Percentiles rank a stretch among this genome's conserved stretches.
Conservation (phyloP, 2,113 vertebrate species). For the Micromys minutus region DNA sequence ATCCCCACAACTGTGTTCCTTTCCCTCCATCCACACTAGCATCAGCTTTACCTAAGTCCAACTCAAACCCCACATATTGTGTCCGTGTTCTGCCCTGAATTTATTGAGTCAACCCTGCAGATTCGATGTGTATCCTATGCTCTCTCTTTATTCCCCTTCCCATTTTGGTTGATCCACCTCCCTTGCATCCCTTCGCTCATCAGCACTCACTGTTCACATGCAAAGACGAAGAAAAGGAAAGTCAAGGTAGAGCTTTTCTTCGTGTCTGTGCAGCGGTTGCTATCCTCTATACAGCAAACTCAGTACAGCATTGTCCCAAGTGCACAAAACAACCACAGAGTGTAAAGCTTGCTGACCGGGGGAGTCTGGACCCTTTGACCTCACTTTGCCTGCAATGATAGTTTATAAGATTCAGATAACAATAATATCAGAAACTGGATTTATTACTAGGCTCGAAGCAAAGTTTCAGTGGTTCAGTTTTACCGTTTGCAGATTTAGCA, state of each 20-base stretch:
- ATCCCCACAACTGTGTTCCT: not conserved
- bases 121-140: not conserved
- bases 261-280: not conserved
- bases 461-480: not conserved
- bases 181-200: not conserved
- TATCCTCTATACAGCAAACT: not conserved
- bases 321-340: not conserved
- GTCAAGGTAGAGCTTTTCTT: not conserved
- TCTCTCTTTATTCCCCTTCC: not conserved
- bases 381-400: not conserved
- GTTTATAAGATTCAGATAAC: constrained; percentile 15
- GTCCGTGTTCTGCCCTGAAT: not conserved
- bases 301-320: not conserved
- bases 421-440: not conserved
- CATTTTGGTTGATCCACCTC: not conserved
- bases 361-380: not conserved
- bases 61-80: not conserved
- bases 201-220: not conserved
- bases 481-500: not conserved
- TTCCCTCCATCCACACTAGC: not conserved
- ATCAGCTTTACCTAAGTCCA: not conserved
- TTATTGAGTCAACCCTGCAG: not conserved
- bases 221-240: not conserved
- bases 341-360: not conserved
- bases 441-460: not conserved